Base-by-base conservation (phyloP, 2,888 invertebrate genomes). In the Netelia fuscicornis region DNA sequence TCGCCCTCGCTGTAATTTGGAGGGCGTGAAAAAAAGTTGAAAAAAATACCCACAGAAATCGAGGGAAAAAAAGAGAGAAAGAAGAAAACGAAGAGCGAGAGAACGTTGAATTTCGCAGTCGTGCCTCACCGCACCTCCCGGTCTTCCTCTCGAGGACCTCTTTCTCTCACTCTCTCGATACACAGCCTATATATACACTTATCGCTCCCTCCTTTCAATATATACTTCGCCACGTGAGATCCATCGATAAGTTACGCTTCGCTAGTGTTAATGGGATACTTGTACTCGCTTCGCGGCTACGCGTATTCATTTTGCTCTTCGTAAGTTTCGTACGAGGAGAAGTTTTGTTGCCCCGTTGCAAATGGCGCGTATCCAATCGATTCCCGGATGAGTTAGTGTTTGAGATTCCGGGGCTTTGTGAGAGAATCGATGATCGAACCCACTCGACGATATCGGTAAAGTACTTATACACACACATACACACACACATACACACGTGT, bases 21-120 rank as follows among this genome's bases (percentile, higher is more conserved):
- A 80, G 86, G 78, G 80, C 86, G 82, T 85, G 77, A 86, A 88
- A 81, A 87, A 86, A 87, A 80, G 11, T n/a, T 5, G 2, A 25
- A 76, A 54, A 74, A 20, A 70, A 20, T 1, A 17, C 17, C 9
- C 10, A 52, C 54, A 44, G 72, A 17, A 37, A 11, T 85, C 83
- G 86, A 80, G 86, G 78, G 80, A 85, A 81, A 84, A 75, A 86
- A 88, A 81, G 86, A 86, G 86, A 80, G 11, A 25, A 76, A 54
- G 64, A 20, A 65, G n/a, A 70, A 70, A 74, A 20, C 17, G 65
- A 37, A 77, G 42, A 60, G 30, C 23, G 30, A 64, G 60, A 70
- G 54, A 78, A 44, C 25, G 58, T 76, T 62, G 52, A 65, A 54
- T 65, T 44, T 25, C 52, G 71, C 76, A 20, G 54, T 76, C 60